Evolutionary conservation across 2,888 invertebrate species (phyloP), one percentile per base, ranked within the genome.

Genomic region (Ellobium chinense): DNA sequence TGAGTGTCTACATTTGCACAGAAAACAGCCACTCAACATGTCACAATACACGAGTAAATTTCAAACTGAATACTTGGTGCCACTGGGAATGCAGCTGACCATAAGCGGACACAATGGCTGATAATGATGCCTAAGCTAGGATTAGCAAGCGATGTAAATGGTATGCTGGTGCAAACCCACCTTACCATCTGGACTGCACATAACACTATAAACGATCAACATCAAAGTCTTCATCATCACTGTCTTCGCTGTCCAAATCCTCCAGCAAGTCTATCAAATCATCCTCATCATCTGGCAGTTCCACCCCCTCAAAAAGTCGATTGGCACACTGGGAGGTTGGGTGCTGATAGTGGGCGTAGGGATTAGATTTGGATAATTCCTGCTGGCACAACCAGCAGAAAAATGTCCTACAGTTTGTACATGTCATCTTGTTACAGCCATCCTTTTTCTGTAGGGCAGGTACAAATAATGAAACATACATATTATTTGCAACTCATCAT

Each of bases 401-500:
- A 85, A 93, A 94, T 0, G 94, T 93, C 29, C 94, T 93, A 88
- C 95, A 95, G 82, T 94, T 94, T 88, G 93, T 94, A 88, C 95
- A 95, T 0, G 94, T 93, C 95, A 95, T 95, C 93, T 95, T 95
- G 91, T 95, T 95, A 88, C 95, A 95, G 21, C 95, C 95, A 86
- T 95, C 94, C 12, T 94, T 94, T 93, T 95, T 95, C 95, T 95
- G 90, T 27, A 90, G 88, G 75, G 54, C 24, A 65, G 34, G 34
- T 62, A 54, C 29, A 56, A 39, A 31, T 7, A n/a, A 46, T 46
- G 46, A 46, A 46, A 46, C n/a, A n/a, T n/a, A n/a, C n/a, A n/a
- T n/a, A n/a, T n/a, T n/a, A n/a, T n/a, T n/a, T n/a, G n/a, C n/a
- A n/a, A n/a, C n/a, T n/a, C n/a, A n/a, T n/a, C n/a, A n/a, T n/a